A percentile compares a stretch with the other conserved stretches of the same genome.
Conservation (phyloP, 1,140 invertebrate genomes). For the Drosophila fuyamai region DNA sequence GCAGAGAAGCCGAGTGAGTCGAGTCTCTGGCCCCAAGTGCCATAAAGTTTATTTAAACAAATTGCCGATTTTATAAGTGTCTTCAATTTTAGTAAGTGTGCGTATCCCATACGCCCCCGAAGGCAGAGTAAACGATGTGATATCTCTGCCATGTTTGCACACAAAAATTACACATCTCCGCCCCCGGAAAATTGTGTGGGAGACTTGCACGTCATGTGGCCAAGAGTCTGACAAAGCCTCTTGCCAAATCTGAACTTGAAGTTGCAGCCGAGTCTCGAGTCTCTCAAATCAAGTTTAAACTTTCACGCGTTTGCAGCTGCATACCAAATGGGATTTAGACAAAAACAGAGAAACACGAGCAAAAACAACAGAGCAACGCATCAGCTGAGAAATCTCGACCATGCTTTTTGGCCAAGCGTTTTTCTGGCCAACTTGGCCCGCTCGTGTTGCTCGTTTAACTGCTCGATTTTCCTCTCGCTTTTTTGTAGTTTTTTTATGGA, state of each 20-base stretch:
- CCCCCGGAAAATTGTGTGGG: slow-evolving; percentile 12
- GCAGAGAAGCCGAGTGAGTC: slow-evolving; percentile 1
- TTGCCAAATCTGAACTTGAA: slow-evolving; percentile 31
- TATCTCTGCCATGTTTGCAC: slow-evolving; percentile 52
- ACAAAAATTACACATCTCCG: slow-evolving; percentile 54
- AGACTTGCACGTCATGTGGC: slow-evolving; percentile 43
- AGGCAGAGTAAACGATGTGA: slow-evolving; percentile 43
- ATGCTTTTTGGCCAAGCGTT: slow-evolving; percentile 36
- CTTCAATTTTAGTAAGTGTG: slow-evolving; percentile 83
- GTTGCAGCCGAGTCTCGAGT: slow-evolving; percentile 22
- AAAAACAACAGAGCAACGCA: slow-evolving; percentile 40
- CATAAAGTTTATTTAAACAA: slow-evolving; percentile 83
- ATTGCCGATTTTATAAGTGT: slow-evolving; percentile 83
- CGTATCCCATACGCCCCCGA: slow-evolving; percentile 27
- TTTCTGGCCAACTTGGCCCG: slow-evolving; percentile 40
- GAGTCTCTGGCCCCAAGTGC: slow-evolving; percentile 56
- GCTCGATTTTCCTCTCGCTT: slow-evolving; percentile 45
- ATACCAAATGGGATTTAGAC: slow-evolving; percentile 67
- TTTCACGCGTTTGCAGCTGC: slow-evolving; percentile 70
- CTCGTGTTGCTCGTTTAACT: slow-evolving; percentile 62
- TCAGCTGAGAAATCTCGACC: slow-evolving; percentile 57
- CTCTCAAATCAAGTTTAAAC: slow-evolving; percentile 73
- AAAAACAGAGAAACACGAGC: slow-evolving; percentile 30
- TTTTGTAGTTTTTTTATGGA: slow-evolving; percentile 22
- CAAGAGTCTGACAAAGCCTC: slow-evolving; percentile 52